Evolutionary conservation across 2,113 vertebrate species (phyloP), one percentile per base, ranked within the genome.

Genomic region (Lophura nycthemera): DNA sequence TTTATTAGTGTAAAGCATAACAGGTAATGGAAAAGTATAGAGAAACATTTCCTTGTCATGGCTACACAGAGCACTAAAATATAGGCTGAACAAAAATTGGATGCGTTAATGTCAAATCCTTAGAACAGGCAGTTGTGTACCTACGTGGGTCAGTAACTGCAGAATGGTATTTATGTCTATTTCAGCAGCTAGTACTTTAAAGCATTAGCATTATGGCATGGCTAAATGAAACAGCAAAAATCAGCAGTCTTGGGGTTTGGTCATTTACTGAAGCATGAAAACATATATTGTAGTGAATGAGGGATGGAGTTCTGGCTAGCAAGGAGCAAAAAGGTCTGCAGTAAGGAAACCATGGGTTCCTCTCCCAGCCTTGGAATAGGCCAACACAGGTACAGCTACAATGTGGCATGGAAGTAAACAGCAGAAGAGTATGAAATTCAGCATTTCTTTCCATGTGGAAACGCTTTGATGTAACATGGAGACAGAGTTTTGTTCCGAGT

Each of bases 1-100:
- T 94, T 93, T 92, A 90, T 94, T 94, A 81, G 61, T 40, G 69
- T 72, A 94, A 84, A 91, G 66, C 70, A 56, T 91, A 95, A 78
- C 90, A 94, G 93, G 94, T 97, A 96, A 91, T 71, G 72, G 91
- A 75, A 94, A 90, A 30, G 59, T 88, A 86, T 47, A 25, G 88
- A 48, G 52, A 65, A 87, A 57, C 2, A 0, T 42, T 90, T 92
- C 57, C 72, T 65, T 34, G 12, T 75, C 4, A 3, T 54, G 78
- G 73, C 65, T 81, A 66, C 12, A 0, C 3, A 7, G 60, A 92
- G 76, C 72, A 66, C 73, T 59, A 74, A 81, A 78, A 65, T 54
- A 43, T 13, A 74, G 61, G n/a, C 75, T 86, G 34, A 83, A 75
- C 6, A 2, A 80, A 93, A 92, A 91, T 34, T 61, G 34, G 61